Conservation (phyloP, 2,888 invertebrate species). For the Acleris literana region DNA sequence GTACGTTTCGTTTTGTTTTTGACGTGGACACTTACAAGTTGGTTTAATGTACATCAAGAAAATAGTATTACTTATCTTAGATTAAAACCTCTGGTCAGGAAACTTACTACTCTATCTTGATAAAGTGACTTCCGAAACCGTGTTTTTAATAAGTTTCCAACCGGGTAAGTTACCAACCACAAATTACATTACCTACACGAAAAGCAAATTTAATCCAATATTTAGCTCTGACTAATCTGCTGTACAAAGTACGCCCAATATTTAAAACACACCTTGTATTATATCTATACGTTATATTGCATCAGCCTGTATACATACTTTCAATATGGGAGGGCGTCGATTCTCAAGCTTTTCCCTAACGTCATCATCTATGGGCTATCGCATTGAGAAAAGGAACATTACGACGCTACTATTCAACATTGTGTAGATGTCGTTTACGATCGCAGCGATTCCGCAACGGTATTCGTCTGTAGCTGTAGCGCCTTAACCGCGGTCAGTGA, state of each 20-base stretch:
- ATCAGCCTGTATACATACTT: neutral
- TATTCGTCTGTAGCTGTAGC: conserved; percentile 40
- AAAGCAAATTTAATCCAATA: too few species aligned
- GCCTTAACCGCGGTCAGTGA: conserved; percentile 54
- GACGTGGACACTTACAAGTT: neutral
- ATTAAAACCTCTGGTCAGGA: too few species aligned
- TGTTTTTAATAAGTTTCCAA: too few species aligned
- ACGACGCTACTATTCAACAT: conserved; percentile 51
- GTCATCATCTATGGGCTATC: conserved; percentile 37
- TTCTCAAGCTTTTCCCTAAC: conserved; percentile 24
- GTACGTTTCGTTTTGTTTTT: conserved; percentile 26
- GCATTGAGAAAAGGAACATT: conserved; percentile 45
- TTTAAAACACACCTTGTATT: too few species aligned
- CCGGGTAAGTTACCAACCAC: too few species aligned
- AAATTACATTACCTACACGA: too few species aligned
- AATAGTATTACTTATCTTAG: too few species aligned
- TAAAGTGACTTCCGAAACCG: too few species aligned
- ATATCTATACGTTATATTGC: neutral
- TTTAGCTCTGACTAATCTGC: too few species aligned
- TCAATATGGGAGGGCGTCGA: conserved; percentile 16
- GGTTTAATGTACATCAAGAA: too few species aligned
- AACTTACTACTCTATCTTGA: too few species aligned
- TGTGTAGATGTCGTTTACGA: conserved; percentile 49
- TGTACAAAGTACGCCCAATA: too few species aligned
- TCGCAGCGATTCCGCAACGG: conserved; percentile 50